phyloP scores from a whole-genome alignment of 2,113 vertebrate species.

The Elachura formosa region DNA sequence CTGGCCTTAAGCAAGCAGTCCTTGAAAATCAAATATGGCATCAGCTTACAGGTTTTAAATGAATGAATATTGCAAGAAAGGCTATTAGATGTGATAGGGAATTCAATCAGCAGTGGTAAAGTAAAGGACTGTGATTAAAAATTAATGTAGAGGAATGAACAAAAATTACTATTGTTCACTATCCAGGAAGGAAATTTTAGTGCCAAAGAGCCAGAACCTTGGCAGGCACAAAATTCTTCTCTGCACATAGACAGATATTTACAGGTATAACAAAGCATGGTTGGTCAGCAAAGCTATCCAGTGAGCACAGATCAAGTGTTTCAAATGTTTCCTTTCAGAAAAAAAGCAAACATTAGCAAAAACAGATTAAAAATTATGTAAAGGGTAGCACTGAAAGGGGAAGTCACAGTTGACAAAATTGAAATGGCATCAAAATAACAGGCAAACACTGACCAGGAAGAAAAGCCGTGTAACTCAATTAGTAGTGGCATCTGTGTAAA shows the following conservation, averaged over 20 bases:
- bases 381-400: background rate
- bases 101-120: conserved; percentile 65
- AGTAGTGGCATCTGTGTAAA: background rate
- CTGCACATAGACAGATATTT: background rate
- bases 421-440: background rate
- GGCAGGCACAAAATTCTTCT: background rate
- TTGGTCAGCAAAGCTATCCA: background rate
- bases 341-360: background rate
- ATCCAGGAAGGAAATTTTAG: conserved; percentile 42
- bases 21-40: conserved; percentile 67
- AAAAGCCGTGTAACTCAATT: background rate
- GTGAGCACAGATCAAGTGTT: background rate
- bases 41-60: conserved; percentile 66
- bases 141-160: conserved; percentile 66
- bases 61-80: conserved; percentile 68
- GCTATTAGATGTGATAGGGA: conserved; percentile 59
- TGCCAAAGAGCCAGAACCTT: background rate
- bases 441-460: background rate
- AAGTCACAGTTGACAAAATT: background rate
- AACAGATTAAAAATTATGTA: background rate
- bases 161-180: conserved; percentile 57
- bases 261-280: background rate
- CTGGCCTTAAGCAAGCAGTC: conserved; percentile 43
- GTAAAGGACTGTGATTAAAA: conserved; percentile 71
- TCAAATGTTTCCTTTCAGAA: background rate